Base-by-base conservation (phyloP, 1,140 invertebrate genomes). In the Xylocopa sonorina region DNA sequence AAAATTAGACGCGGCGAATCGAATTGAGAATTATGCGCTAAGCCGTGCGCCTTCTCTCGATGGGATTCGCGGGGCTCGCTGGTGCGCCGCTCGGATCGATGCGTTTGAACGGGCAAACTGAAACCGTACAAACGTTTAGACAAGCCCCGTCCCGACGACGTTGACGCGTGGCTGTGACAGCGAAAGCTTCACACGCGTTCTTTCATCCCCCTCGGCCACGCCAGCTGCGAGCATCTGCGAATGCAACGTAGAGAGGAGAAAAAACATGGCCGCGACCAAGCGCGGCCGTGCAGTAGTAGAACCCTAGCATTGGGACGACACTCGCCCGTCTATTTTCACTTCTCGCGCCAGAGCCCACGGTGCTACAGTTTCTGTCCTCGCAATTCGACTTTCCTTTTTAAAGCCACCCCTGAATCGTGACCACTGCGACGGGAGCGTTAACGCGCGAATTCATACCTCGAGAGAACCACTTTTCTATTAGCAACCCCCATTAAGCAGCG, bases 111-210 rank as follows among this genome's bases (percentile, higher is more conserved):
- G 24, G 55, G 51, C 43, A 77, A 69, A 77, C 74, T 7, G 74
- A 77, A 77, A 50, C 64, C 74, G 53, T 58, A 69, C 53, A 60
- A 69, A 58, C 64, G 75, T 77, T 77, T 50, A 50, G 66, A 71
- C 53, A 60, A 71, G 43, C 66, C 55, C 41, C 43, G 75, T 77
- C 75, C 55, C 66, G 75, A 41, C 55, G 66, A 71, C 55, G 66
- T 67, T 77, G 75, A 77, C 75, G 48, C 75, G 66, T 24, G 24
- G 75, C 75, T 77, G 66, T 71, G 76, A 78, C 76, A 72, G 68
- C 46, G 55, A 46, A 73, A 63, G 58, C 76, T 78, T 72, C 55
- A 53, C 68, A 53, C 76, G 14, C 75, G 43, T 48, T 78, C 58
- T 73, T 78, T 55, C 57, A 48, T 73, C 38, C 68, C 38, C 27